Evolutionary conservation across 2,888 invertebrate genomes (phyloP), one percentile per base, ranked within the genome.

Genomic region (Alloplasta piceator): DNA sequence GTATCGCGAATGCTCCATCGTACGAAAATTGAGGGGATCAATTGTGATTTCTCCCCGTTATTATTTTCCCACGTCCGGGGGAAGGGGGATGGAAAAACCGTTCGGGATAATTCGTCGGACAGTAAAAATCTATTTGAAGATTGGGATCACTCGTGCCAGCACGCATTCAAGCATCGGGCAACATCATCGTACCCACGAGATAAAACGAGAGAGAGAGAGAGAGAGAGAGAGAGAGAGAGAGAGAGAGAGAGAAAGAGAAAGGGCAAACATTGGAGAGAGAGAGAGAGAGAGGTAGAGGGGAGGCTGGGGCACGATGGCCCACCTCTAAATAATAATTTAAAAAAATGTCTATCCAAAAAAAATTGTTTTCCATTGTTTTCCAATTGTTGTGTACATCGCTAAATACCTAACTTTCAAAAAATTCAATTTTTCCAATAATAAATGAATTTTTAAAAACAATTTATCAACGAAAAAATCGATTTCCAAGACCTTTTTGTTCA

Each of bases 61-160:
- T 81, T 26, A 26, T 26, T 26, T 26, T 78, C 74, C 78, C 81
- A 78, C 81, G 74, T 55, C 70, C 55, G 74, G 63, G 63, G 73
- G 63, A 61, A 56, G 55, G 55, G 63, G 61, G 78, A 58, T 46
- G 26, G 26, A 26, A 26, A 26, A 26, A 26, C 26, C 1, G 39
- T 26, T 58, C 46, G 39, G 68, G 85, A 87, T 84, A 87, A 89
- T 89, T 87, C 85, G 83, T 84, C 82, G 83, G 70, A 85, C 85
- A 87, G 86, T 86, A 84, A 88, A 87, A 88, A 87, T 88, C 86
- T 87, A 89, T 89, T 87, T 86, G 85, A 84, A 87, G 85, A 87
- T 86, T 87, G 85, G 82, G 63, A 70, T 60, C 78, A 81, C 66
- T 82, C 70, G 39, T 5, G 46, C 43, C n/a, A 26, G 38, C 38